These are phyloP conservation scores for Melitaea cinxia DNA, from an alignment of 1,140 invertebrate species.

Conservation along the genomic window DNA sequence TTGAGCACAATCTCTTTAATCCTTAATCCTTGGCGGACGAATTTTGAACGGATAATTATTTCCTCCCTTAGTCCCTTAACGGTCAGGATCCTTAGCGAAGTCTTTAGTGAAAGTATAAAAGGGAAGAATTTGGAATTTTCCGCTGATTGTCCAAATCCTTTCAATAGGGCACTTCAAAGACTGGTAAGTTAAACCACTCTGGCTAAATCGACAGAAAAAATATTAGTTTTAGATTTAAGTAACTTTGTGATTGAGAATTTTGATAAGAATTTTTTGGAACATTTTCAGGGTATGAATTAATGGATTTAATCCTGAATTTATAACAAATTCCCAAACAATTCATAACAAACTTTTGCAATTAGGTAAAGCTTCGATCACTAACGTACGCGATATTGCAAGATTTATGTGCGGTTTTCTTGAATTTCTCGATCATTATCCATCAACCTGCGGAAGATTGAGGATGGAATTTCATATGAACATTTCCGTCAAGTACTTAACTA, in stretches of 20 bases:
- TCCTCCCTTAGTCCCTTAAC: constrained; percentile 8
- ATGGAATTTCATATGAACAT: background rate
- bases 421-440: constrained; percentile 26
- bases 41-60: constrained; percentile 25
- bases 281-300: background rate
- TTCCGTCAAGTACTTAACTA: background rate
- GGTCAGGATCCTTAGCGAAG: background rate
- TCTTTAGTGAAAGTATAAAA: constrained; percentile 6
- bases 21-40: constrained; percentile 22
- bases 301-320: background rate
- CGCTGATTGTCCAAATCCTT: constrained; percentile 10
- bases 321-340: constrained; percentile 26
- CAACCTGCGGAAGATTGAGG: background rate
- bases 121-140: constrained; percentile 7
- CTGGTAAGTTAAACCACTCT: constrained; percentile 7
- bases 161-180: constrained; percentile 1
- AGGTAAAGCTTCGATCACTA: constrained; percentile 27
- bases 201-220: background rate
- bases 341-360: constrained; percentile 31
- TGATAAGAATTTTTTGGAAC: background rate
- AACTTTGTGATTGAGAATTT: background rate
- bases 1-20: constrained; percentile 9
- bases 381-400: constrained; percentile 27
- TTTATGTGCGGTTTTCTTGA: constrained; percentile 24
- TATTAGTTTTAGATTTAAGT: background rate